Evolutionary conservation across 1,140 invertebrate genomes (phyloP).

Genomic region (Megathymus violae): DNA sequence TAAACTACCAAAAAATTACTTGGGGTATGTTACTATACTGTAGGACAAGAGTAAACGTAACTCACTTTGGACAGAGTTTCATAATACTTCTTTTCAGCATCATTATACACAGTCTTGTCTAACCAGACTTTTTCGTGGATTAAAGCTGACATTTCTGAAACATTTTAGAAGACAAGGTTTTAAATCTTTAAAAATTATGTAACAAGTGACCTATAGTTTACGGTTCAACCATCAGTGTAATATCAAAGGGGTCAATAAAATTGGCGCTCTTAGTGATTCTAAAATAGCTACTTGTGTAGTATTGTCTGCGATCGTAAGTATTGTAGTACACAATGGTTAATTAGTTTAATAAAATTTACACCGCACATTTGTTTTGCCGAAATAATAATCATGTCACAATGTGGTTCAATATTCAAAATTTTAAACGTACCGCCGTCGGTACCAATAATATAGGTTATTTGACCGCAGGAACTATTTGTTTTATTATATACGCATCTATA

Average conservation of each 20-base stretch:
- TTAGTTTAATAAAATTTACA: not conserved
- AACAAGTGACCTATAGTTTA: not conserved
- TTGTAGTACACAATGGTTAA: not conserved
- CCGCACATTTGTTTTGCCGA: not conserved
- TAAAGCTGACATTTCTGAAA: conserved; percentile 72
- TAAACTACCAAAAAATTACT: no score
- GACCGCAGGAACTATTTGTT: not conserved
- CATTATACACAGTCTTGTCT: conserved; percentile 85
- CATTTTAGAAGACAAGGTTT: not conserved
- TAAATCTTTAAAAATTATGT: not conserved
- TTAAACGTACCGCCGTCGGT: not conserved
- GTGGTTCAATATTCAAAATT: not conserved
- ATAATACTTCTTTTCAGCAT: conserved; percentile 86
- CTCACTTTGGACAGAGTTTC: conserved; percentile 84
- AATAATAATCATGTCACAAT: not conserved
- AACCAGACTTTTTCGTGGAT: conserved; percentile 85
- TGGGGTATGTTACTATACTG: no score
- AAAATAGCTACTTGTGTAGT: not conserved
- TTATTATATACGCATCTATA: no score
- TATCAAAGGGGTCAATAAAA: conserved; percentile 3
- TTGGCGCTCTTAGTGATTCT: conserved; percentile 1
- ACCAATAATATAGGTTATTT: not conserved
- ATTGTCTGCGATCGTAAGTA: not conserved
- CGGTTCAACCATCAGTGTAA: not conserved
- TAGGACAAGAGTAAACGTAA: conserved; percentile 26